phyloP scores from a whole-genome alignment of 2,113 vertebrate genomes.

The Oreotrochilus melanogaster region DNA sequence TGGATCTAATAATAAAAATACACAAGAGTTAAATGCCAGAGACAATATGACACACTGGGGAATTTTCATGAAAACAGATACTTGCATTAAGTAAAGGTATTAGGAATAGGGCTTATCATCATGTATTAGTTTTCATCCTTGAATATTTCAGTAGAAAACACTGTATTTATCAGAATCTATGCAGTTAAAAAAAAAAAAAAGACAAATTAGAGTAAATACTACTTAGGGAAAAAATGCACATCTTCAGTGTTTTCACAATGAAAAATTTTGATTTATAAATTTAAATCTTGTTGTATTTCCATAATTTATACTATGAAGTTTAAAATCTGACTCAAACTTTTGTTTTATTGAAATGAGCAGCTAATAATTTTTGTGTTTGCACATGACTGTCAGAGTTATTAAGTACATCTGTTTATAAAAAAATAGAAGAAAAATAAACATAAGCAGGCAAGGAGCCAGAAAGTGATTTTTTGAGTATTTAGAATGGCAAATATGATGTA shows the following conservation, averaged over 20 bases:
- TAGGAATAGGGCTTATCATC: neutral
- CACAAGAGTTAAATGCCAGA: neutral
- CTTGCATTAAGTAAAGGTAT: neutral
- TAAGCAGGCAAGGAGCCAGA: neutral
- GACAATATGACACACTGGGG: neutral
- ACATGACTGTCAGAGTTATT: neutral
- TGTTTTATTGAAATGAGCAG: neutral
- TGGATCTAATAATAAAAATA: neutral
- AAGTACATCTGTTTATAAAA: neutral
- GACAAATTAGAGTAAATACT: neutral
- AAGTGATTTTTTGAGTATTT: neutral
- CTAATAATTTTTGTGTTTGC: accelerated
- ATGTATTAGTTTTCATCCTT: neutral
- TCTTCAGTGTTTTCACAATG: neutral
- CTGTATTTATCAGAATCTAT: neutral
- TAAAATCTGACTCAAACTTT: neutral
- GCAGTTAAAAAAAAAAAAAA: neutral
- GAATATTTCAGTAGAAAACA: neutral
- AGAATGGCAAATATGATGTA: neutral
- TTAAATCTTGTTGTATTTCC: neutral
- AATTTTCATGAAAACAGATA: neutral
- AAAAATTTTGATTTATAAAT: neutral
- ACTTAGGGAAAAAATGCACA: neutral
- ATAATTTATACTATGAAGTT: neutral
- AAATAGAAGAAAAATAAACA: neutral